Percentiles rank a stretch among this genome's conserved stretches.
Evolutionary conservation across 2,797 vertebrate species (phyloP).

Genomic region (Artibeus lituratus): DNA sequence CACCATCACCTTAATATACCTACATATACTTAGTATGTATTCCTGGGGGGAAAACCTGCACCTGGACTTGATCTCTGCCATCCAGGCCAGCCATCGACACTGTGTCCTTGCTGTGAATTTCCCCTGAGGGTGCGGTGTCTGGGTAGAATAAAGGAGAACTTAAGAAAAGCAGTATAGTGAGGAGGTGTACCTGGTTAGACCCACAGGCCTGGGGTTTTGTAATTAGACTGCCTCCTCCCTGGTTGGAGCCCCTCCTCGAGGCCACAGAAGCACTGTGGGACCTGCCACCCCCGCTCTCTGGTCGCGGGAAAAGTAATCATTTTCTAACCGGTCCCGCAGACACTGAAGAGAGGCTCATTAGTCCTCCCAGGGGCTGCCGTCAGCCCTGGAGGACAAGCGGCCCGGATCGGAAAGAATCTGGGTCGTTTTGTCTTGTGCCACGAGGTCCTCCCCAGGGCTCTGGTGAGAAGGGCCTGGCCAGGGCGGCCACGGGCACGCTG

Average conservation of each 20-base stretch:
- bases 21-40: neutral
- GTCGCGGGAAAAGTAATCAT: constrained; percentile 68
- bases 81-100: neutral
- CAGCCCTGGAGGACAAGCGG: constrained; percentile 37
- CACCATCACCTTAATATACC: neutral
- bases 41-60: neutral
- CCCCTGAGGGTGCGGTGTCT: neutral
- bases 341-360: constrained; percentile 48
- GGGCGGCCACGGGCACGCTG: neutral
- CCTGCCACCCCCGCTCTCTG: neutral
- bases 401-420: constrained; percentile 60
- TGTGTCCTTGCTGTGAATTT: neutral
- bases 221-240: constrained; percentile 14
- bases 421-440: constrained; percentile 46
- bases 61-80: neutral
- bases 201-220: neutral
- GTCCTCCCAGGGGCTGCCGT: constrained; percentile 35
- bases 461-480: neutral
- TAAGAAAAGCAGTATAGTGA: neutral
- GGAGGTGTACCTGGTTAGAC: neutral
- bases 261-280: constrained; percentile 10
- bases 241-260: constrained; percentile 19
- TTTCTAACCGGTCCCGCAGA: constrained; percentile 49
- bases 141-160: neutral
- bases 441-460: neutral